A percentile compares a stretch with the other conserved stretches of the same genome.
Evolutionary conservation across 2,888 invertebrate species (phyloP).

Genomic region (Sesia bembeciformis): DNA sequence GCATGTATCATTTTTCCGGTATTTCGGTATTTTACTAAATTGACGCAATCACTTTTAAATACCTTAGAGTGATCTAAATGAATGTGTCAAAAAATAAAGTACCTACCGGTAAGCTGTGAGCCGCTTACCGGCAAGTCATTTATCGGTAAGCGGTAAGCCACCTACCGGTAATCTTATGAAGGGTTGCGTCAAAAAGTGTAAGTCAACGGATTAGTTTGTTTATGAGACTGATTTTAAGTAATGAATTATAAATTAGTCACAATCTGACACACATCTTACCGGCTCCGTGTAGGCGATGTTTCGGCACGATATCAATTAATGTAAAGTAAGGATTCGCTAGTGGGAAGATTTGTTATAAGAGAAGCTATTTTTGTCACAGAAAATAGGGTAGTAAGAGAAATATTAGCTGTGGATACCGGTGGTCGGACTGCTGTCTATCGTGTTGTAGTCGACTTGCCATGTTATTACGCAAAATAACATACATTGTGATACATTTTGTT

Average conservation of each 20-base stretch:
- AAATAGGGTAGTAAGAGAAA: constrained; percentile 38
- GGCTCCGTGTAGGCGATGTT: constrained; percentile 32
- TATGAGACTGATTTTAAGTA: constrained; percentile 72
- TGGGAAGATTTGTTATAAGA: constrained; percentile 44
- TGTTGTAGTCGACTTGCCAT: not conserved
- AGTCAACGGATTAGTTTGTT: constrained; percentile 38
- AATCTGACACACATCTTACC: constrained; percentile 26
- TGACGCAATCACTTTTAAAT: too few relatives aligned
- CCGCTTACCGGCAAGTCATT: too few relatives aligned
- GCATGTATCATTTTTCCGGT: constrained; percentile 2
- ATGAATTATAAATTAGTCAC: constrained; percentile 38
- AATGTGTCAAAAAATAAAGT: too few relatives aligned
- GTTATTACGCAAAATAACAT: too few relatives aligned
- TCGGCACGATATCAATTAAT: constrained; percentile 61
- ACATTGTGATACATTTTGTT: too few relatives aligned
- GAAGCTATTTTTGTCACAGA: constrained; percentile 69
- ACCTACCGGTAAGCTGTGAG: too few relatives aligned
- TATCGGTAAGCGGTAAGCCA: too few relatives aligned
- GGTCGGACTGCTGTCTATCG: constrained; percentile 36
- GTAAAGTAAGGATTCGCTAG: constrained; percentile 46
- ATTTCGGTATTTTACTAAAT: too few relatives aligned
- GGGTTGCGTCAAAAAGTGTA: too few relatives aligned
- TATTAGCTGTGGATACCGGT: constrained; percentile 57
- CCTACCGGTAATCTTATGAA: too few relatives aligned
- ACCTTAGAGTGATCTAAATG: too few relatives aligned